Evolutionary conservation across 2,113 vertebrate species (phyloP).

Genomic region (Morone saxatilis): DNA sequence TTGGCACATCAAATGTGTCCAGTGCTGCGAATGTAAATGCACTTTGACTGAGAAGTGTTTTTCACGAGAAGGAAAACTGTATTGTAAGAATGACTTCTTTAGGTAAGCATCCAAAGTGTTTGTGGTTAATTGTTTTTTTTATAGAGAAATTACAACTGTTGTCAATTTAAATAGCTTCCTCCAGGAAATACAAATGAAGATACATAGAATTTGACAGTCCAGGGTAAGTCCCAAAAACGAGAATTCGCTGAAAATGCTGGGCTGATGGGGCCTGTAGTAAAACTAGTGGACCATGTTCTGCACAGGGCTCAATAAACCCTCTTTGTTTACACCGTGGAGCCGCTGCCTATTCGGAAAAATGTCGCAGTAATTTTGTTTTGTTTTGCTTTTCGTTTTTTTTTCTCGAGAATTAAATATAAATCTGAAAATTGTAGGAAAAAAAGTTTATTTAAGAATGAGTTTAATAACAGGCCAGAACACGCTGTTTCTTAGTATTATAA

Average conservation of each 20-base stretch:
- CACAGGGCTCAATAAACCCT: neutral
- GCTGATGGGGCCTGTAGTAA: neutral
- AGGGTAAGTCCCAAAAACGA: neutral
- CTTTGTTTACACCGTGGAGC: neutral
- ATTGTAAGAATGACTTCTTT: slow-evolving; percentile 99
- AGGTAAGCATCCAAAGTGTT: slow-evolving; percentile 86
- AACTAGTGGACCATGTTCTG: neutral
- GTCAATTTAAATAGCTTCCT: neutral
- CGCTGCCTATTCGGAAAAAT: too few species aligned
- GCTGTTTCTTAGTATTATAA: neutral
- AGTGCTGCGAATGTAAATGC: slow-evolving; percentile 99
- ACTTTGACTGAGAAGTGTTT: slow-evolving; percentile 98
- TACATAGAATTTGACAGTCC: neutral
- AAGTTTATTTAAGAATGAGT: neutral
- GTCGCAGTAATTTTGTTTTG: neutral
- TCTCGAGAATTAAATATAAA: neutral
- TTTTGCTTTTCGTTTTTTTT: neutral
- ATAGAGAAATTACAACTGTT: neutral
- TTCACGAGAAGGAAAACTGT: slow-evolving; percentile 96
- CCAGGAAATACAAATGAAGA: neutral
- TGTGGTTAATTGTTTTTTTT: neutral
- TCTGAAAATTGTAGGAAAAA: neutral
- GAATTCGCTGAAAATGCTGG: neutral
- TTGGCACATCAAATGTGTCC: slow-evolving; percentile 98
- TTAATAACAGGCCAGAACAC: neutral